These are phyloP conservation scores for Leptinotarsa tumamoca DNA, from an alignment of 2,888 invertebrate species.

Conservation along the genomic window DNA sequence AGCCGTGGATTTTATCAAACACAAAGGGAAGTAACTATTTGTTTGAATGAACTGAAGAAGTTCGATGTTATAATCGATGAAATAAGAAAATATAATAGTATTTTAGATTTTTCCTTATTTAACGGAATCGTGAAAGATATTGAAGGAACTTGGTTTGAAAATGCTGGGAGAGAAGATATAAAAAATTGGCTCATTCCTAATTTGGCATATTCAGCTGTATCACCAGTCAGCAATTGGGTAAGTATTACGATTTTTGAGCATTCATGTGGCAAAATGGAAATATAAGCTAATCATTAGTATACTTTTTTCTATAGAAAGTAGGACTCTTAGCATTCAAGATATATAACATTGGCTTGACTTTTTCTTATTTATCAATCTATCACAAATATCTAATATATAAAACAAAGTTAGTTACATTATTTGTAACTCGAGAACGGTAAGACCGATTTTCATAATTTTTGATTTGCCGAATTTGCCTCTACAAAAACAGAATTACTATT, in stretches of 20 bases:
- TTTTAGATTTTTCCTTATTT: conserved; percentile 11
- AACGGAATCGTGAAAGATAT: not conserved
- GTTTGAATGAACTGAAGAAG: conserved; percentile 19
- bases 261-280: no score
- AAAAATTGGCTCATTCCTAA: not conserved
- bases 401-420: no score
- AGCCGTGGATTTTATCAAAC: conserved; percentile 34
- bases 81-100: not conserved
- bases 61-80: not conserved
- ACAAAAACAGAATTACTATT: no score
- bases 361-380: no score
- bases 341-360: no score
- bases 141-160: not conserved
- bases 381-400: no score
- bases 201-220: not conserved
- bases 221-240: not conserved
- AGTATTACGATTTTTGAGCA: not conserved
- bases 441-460: no score
- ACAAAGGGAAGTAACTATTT: conserved; percentile 34
- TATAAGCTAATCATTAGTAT: no score
- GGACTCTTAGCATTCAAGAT: no score
- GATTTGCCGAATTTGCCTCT: no score
- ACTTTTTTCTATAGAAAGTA: no score
- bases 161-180: not conserved
- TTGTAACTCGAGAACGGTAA: no score